Conservation (phyloP, 2,888 invertebrate species). For the Pseudococcus viburni region DNA sequence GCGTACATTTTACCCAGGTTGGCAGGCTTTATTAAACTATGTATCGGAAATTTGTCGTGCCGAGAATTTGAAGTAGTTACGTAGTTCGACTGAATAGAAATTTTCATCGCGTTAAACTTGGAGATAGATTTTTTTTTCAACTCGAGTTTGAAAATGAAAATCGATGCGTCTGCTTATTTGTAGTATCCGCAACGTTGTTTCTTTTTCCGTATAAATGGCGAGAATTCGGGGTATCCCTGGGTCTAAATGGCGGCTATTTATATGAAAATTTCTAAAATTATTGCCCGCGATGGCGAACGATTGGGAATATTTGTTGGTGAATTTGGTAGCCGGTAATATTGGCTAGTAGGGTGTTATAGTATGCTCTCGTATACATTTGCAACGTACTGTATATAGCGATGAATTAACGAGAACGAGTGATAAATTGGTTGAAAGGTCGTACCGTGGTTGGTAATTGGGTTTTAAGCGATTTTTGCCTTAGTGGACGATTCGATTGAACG, state of each 20-base stretch:
- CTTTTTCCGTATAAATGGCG: background rate
- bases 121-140: background rate
- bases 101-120: background rate
- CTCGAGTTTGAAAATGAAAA: background rate
- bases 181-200: background rate
- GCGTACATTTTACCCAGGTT: constrained; percentile 9
- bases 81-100: background rate
- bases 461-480: constrained; percentile 45
- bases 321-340: background rate
- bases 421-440: constrained; percentile 40
- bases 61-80: background rate
- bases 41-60: constrained; percentile 43
- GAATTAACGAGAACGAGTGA: constrained; percentile 1
- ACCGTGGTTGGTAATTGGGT: constrained; percentile 30
- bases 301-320: background rate
- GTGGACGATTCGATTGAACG: constrained; percentile 38
- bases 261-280: constrained; percentile 20
- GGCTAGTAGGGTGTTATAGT: background rate
- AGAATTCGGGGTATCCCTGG: background rate
- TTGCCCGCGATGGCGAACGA: background rate
- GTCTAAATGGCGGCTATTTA: background rate
- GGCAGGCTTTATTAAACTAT: constrained; percentile 37
- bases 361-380: background rate
- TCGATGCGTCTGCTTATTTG: background rate
- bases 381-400: background rate